Evolutionary conservation across 2,888 invertebrate genomes (phyloP).

Genomic region (Phasia obesa): DNA sequence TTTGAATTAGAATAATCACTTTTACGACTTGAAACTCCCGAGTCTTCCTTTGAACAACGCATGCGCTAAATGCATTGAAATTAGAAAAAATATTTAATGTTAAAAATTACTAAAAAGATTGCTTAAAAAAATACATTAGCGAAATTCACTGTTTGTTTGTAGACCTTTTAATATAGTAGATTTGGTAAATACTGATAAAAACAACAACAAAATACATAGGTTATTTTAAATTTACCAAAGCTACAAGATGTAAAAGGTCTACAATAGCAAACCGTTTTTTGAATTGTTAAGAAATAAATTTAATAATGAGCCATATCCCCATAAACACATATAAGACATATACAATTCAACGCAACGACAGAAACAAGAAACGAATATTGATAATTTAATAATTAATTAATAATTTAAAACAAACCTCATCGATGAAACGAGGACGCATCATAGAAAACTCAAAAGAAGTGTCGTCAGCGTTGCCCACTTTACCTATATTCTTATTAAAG

Average conservation of each 20-base stretch:
- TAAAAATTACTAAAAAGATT: too few relatives aligned
- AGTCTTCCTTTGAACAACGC: constrained; percentile 77
- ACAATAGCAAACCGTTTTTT: background rate
- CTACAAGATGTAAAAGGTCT: too few relatives aligned
- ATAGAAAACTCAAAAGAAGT: constrained; percentile 81
- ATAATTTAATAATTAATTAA: constrained; percentile 8
- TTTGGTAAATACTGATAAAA: too few relatives aligned
- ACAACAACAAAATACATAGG: too few relatives aligned
- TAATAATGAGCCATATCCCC: background rate
- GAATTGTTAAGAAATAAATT: background rate
- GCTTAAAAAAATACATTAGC: too few relatives aligned
- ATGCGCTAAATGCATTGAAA: constrained; percentile 73
- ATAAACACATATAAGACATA: background rate
- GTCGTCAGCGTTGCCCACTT: constrained; percentile 79
- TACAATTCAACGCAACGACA: background rate
- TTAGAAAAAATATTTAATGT: constrained; percentile 43
- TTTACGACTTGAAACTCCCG: constrained; percentile 83
- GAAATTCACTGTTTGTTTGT: too few relatives aligned
- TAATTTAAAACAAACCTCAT: constrained; percentile 75
- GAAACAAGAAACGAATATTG: background rate
- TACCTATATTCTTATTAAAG: constrained; percentile 76
- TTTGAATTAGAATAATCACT: constrained; percentile 83
- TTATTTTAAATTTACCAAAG: too few relatives aligned
- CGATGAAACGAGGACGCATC: constrained; percentile 78
- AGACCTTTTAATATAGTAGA: too few relatives aligned